Conservation (phyloP, 2,797 vertebrate genomes). For the Petrocephalus sullivani region DNA sequence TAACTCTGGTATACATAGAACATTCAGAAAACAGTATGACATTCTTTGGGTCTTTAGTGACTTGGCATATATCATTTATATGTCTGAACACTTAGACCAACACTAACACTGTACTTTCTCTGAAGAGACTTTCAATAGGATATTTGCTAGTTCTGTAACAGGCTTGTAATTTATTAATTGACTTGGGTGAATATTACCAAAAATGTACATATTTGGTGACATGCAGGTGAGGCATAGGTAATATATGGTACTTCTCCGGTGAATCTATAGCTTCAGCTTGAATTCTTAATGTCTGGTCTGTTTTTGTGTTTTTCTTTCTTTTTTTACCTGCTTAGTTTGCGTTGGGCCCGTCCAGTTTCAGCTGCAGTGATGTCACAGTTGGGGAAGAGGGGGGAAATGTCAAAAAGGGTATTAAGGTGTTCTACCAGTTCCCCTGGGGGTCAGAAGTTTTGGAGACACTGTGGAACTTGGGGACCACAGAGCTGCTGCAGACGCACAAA, state of each 20-base stretch:
- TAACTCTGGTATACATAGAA: too few relatives aligned
- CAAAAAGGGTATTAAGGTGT: conserved; percentile 53
- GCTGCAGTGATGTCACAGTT: conserved; percentile 61
- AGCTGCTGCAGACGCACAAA: conserved; percentile 66
- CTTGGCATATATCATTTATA: too few relatives aligned
- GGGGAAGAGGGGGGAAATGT: conserved; percentile 48
- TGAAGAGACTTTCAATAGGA: background rate
- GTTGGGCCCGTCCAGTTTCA: conserved; percentile 78
- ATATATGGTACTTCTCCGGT: background rate
- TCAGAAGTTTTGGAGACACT: conserved; percentile 78
- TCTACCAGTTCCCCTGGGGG: conserved; percentile 86
- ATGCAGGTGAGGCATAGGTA: background rate
- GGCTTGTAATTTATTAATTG: background rate
- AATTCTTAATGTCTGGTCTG: background rate
- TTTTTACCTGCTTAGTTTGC: conserved; percentile 70
- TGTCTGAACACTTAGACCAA: too few relatives aligned
- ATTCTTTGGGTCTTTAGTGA: too few relatives aligned
- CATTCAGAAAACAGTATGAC: too few relatives aligned
- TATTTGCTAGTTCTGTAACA: background rate
- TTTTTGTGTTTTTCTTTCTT: background rate
- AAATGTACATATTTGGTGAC: background rate
- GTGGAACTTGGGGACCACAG: conserved; percentile 66
- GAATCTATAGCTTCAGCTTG: background rate
- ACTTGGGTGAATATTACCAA: background rate
- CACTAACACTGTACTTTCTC: background rate